Evolutionary conservation across 2,113 vertebrate species (phyloP).

Genomic region (Rhegmatorhina hoffmannsi): DNA sequence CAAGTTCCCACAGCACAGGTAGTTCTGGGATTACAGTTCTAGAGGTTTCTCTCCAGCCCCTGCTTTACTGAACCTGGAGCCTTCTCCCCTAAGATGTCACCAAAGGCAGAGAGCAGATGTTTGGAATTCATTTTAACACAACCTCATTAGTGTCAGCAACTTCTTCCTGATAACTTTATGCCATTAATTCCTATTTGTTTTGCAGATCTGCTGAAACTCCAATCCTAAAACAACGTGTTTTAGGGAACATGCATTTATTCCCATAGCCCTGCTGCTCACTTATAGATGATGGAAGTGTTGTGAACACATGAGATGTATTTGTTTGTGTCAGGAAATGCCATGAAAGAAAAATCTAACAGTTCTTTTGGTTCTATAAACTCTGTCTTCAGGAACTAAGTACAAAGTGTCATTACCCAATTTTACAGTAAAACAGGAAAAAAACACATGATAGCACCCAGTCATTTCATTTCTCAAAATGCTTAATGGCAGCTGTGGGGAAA

Average conservation of each 20-base stretch:
- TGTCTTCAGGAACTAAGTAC: conserved; percentile 43
- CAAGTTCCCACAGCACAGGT: background rate
- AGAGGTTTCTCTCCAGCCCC: fast-evolving
- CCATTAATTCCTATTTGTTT: background rate
- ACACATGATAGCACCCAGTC: fast-evolving
- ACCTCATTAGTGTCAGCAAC: fast-evolving
- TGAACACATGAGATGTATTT: background rate
- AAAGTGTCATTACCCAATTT: background rate
- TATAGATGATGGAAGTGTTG: background rate
- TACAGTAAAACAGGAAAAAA: background rate
- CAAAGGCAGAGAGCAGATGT: background rate
- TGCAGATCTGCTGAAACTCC: background rate
- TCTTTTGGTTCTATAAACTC: background rate
- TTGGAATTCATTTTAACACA: background rate
- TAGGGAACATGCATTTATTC: background rate
- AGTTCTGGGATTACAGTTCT: background rate
- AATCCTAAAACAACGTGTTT: background rate
- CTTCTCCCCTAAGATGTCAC: background rate
- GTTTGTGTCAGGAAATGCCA: conserved; percentile 33
- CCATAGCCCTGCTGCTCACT: background rate
- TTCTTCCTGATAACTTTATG: background rate
- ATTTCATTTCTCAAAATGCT: background rate
- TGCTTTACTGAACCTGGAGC: fast-evolving
- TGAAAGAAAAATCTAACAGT: conserved; percentile 13
- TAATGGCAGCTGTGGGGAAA: fast-evolving